Evolutionary conservation across 2,888 invertebrate species (phyloP).

Genomic region (Pemphredon lugubris): DNA sequence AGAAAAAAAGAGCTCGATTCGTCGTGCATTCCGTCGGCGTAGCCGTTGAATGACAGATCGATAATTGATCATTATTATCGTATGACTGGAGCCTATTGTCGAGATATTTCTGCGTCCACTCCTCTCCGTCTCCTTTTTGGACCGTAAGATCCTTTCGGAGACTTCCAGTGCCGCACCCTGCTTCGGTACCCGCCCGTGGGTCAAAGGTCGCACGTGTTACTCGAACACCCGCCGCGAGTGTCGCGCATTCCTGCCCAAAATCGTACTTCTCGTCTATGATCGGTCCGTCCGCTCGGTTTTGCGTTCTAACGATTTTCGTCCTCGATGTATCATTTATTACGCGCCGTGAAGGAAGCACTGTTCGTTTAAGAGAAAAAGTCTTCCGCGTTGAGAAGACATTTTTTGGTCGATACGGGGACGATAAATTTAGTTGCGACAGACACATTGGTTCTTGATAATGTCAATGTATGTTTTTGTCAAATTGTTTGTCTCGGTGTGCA

Average conservation of each 20-base stretch:
- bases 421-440: too few relatives aligned
- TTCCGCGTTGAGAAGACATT: too few relatives aligned
- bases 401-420: too few relatives aligned
- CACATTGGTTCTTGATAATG: too few relatives aligned
- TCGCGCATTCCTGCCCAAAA: conserved; percentile 72
- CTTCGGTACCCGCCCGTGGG: conserved; percentile 67
- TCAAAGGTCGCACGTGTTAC: conserved; percentile 73
- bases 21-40: conserved; percentile 76
- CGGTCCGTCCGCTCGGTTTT: conserved; percentile 16
- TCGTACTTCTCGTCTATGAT: conserved; percentile 28
- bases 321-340: not conserved
- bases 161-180: conserved; percentile 74
- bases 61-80: conserved; percentile 80
- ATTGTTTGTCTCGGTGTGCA: too few relatives aligned
- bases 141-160: conserved; percentile 63
- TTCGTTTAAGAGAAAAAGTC: too few relatives aligned
- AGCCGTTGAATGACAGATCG: conserved; percentile 78
- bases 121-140: conserved; percentile 62
- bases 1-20: conserved; percentile 72
- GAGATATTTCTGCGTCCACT: conserved; percentile 60
- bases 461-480: too few relatives aligned
- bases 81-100: conserved; percentile 75
- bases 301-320: not conserved
- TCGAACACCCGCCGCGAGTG: conserved; percentile 78
- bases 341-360: not conserved